Evolutionary conservation across 2,888 invertebrate genomes (phyloP), one percentile per base, ranked within the genome.

Genomic region (Apotomis betuletana): DNA sequence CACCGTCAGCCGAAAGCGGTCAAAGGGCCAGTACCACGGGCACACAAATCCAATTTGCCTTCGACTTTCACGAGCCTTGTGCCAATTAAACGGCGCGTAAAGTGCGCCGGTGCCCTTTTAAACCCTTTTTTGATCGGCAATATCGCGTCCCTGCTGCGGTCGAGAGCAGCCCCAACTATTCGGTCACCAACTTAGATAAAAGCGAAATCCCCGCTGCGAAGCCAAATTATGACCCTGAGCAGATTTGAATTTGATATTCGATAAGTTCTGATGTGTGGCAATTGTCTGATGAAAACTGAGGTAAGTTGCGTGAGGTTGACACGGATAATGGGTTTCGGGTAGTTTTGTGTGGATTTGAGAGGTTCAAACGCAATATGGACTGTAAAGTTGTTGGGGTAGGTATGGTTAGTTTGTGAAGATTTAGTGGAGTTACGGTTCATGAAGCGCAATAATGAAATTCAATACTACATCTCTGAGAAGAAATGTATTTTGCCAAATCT

Each of bases 31-130:
- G 78, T 54, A 54, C 74, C 82, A 83, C 84, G 86, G 86, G 85
- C 86, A 85, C 81, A 83, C 82, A 89, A 91, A 92, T 91, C 90
- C 88, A 91, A 92, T 91, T 92, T 90, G 85, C 83, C 83, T 89
- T 87, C 89, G 86, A 89, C 90, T 91, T 90, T 88, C 87, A 85
- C 81, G 84, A 84, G 83, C 80, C 87, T 89, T 86, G 87, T 85
- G 85, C 86, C 91, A 91, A 92, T 91, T 91, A 92, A 90, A 84
- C 86, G 89, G 86, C 85, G 90, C 89, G 90, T 87, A 91, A 91
- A 90, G 88, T 89, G 88, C 87, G 85, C 84, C 80, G 76, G 79
- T 80, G 84, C 83, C 87, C 86, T 80, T 79, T 79, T 74, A 76
- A 77, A 79, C 82, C 87, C 83, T 85, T 85, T 86, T 87, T 85